Conservation (phyloP, 2,113 vertebrate species). For the Asarcornis scutulata region DNA sequence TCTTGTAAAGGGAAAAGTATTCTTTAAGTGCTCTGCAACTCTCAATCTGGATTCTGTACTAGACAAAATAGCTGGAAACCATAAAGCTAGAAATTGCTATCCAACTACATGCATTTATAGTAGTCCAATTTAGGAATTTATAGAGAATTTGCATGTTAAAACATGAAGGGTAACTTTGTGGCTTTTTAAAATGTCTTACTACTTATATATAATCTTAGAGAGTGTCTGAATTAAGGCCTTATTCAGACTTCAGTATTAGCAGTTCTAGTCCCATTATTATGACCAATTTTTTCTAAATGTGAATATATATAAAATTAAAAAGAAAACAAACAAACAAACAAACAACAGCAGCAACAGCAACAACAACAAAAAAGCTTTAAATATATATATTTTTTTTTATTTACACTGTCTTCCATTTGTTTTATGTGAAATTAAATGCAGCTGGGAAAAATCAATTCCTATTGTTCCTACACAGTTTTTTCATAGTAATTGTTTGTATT, state of each 20-base stretch:
- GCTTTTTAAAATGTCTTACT: not conserved
- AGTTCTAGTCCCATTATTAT: not conserved
- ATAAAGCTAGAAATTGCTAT: not conserved
- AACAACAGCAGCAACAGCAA: too few species aligned
- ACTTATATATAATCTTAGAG: not conserved
- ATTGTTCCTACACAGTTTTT: not conserved
- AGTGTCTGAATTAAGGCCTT: not conserved
- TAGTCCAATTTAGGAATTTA: not conserved
- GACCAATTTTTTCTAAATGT: not conserved
- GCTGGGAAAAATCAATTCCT: not conserved
- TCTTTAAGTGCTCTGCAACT: not conserved
- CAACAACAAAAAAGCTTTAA: not conserved
- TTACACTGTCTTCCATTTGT: not conserved
- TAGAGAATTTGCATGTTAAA: not conserved
- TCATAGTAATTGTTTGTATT: conserved; percentile 18
- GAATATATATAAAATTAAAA: not conserved
- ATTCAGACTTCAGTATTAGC: not conserved
- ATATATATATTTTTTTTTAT: not conserved
- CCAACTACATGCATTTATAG: not conserved
- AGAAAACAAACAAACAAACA: rapidly evolving
- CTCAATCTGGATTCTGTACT: not conserved
- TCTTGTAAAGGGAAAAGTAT: not conserved
- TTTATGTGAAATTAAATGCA: not conserved
- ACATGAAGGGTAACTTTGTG: not conserved
- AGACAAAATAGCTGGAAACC: not conserved